Base-by-base conservation (phyloP, 1,140 invertebrate genomes). In the Aphis gossypii region DNA sequence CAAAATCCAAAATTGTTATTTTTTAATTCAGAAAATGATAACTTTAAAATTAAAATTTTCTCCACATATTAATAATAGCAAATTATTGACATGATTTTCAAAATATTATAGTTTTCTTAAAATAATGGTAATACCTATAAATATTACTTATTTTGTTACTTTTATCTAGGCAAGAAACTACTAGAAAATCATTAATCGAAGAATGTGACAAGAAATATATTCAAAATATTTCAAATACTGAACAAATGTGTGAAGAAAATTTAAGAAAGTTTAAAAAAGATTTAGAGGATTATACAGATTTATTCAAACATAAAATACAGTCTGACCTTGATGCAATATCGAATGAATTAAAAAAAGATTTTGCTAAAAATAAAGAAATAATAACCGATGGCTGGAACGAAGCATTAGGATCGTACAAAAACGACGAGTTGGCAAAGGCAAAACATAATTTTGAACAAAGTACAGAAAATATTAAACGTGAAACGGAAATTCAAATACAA, bases 201-300 rank as follows among this genome's bases (percentile, higher is more conserved):
- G 48, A 83, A 86, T 84, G 6, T 30, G 82, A 93, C 23, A 41
- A 54, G 30, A 82, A 86, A 41, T 51, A 56, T 84, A n/a, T 46
- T 41, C 48, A 86, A 56, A 54, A 51, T 51, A 14, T 48, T 51
- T 83, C 68, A 44, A 54, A 54, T 30, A 9, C 20, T 56, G 68
- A 93, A 93, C n/a, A 93, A 83, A 93, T 93, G 76, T 84, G 14
- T 93, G 21, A 9, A 9, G 92, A 93, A 21, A 86, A 54, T 44
- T 93, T 54, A 2, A 41, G n/a, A 18, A 93, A 86, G 56, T 84
- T 93, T 54, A 46, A 93, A 51, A 84, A 86, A 54, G 92, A 93
- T 84, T 51, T 93, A 84, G 48, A 93, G 5, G 38, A 86, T 35
- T 54, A 93, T 54, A 21, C 48, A 51, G 35, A 93, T 44, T 30